These are phyloP conservation scores for Drosophila tropicalis DNA, from an alignment of 1,140 invertebrate species.

Conservation along the genomic window DNA sequence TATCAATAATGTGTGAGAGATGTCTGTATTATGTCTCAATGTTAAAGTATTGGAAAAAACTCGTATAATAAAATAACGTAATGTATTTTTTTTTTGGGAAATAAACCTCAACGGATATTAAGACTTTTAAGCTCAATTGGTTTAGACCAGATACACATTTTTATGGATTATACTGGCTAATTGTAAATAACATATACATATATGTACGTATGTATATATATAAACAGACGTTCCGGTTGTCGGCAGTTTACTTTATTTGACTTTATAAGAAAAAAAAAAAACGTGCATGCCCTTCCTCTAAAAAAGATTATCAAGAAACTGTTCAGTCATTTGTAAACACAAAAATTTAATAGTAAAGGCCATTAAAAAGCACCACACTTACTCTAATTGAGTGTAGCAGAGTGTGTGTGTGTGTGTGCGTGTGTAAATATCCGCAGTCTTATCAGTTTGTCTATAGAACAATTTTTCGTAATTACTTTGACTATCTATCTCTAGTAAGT, in stretches of 20 bases:
- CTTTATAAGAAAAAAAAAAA: slow-evolving; percentile 1
- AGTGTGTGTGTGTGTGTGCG: background rate
- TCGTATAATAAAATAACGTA: background rate
- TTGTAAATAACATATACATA: background rate
- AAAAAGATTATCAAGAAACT: slow-evolving; percentile 15
- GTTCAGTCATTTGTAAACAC: slow-evolving; percentile 18
- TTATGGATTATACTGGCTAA: background rate
- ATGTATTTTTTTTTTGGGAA: background rate
- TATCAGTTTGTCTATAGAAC: slow-evolving; percentile 56
- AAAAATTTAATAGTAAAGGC: slow-evolving; percentile 14
- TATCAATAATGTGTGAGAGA: background rate
- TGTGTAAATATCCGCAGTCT: slow-evolving; percentile 46
- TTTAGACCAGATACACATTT: background rate
- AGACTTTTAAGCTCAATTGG: slow-evolving; percentile 17
- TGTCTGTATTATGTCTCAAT: background rate
- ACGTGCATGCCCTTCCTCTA: slow-evolving; percentile 13
- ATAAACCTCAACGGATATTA: background rate
- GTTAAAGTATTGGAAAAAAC: background rate
- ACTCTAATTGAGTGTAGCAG: slow-evolving; percentile 44
- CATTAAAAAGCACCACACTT: slow-evolving; percentile 24
- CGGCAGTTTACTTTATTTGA: slow-evolving; percentile 18
- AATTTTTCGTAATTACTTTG: slow-evolving; percentile 54
- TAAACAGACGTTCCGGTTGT: slow-evolving; percentile 33
- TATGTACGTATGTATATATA: slow-evolving; percentile 8
- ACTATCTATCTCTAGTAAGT: slow-evolving; percentile 15